A percentile compares a stretch with the other conserved stretches of the same genome.
Conservation (phyloP, 2,797 vertebrate genomes). For the Tenualosa thibaudeaui region DNA sequence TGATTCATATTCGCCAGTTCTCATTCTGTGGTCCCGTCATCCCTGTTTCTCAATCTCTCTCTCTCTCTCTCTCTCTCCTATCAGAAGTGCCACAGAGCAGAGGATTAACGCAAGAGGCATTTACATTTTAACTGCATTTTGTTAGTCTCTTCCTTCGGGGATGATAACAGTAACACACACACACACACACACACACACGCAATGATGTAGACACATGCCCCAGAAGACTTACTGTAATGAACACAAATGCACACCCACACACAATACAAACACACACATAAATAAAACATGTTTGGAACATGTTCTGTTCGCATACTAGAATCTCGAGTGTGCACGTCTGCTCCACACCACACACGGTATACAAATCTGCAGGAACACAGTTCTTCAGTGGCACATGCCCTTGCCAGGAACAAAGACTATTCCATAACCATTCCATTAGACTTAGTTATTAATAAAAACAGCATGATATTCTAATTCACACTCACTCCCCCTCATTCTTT, state of each 20-base stretch:
- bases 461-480: neutral
- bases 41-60: neutral
- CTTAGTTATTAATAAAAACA: neutral
- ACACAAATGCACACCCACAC: neutral
- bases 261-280: neutral
- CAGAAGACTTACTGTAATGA: neutral
- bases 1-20: neutral
- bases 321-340: neutral
- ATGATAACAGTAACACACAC: neutral
- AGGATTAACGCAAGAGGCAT: neutral
- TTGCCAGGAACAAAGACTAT: neutral
- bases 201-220: neutral
- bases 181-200: neutral
- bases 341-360: neutral
- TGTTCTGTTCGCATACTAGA: neutral
- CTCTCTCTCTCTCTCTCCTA: neutral
- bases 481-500: neutral
- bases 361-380: neutral
- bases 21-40: neutral
- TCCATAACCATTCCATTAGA: neutral
- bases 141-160: neutral
- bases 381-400: neutral
- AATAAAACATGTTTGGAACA: neutral
- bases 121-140: conserved; percentile 17
- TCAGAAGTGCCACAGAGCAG: neutral